Evolutionary conservation across 2,888 invertebrate genomes (phyloP), one percentile per base, ranked within the genome.

Genomic region (Spodoptera exigua): DNA sequence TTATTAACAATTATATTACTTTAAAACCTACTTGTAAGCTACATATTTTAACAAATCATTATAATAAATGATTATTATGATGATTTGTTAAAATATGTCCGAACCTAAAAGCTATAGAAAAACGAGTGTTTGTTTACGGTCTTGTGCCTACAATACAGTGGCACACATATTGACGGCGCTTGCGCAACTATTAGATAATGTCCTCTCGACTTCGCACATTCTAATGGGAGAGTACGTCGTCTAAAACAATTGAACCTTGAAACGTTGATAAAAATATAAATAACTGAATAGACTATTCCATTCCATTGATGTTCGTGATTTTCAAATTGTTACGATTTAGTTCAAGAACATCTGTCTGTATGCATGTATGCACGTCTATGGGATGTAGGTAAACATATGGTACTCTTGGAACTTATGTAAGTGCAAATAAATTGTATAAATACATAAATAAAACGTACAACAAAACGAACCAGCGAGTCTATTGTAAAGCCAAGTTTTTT

Each of bases 141-240:
- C 0, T 11, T 34, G 10, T 37, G 48, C 16, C 13, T 14, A 18
- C 7, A 9, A 9, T 2, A 27, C 46, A 40, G 36, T 81, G 83
- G 77, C 84, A 85, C 71, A 89, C 82, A 85, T 88, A 71, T 70
- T 36, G 62, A 21, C 47, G 40, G 43, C 12, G 57, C 36, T 77
- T 76, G 79, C 80, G 77, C 80, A 90, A 85, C 77, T 77, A 77
- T 91, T 90, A 89, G 89, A 89, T 91, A 91, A 90, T 88, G 82
- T 79, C 79, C 79, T 79, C 70, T 69, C 67, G 59, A 64, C 70
- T 75, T 79, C 78, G 62, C 66, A 78, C 80, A 80, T 82, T 84
- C 80, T 84, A 84, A 82, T 78, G 56, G 76, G 71, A 72, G 60
- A 58, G 65, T 57, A 61, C 54, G 35, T 1, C 2, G 21, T 46